These are phyloP conservation scores for Dendrolimus kikuchii DNA, from an alignment of 1,140 invertebrate species.

Conservation along the genomic window DNA sequence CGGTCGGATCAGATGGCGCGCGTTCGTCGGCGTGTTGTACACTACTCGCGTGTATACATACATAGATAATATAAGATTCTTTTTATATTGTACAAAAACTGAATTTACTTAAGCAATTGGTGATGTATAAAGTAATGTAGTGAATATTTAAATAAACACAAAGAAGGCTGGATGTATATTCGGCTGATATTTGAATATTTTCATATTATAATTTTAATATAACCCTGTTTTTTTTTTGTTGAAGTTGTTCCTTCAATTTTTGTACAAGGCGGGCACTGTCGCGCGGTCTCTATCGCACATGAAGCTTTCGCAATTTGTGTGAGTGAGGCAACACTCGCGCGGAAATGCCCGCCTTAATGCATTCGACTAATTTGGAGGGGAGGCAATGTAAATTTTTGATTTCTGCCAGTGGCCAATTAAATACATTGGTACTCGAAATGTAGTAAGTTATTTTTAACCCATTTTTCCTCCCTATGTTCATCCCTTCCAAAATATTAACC, in stretches of 20 bases:
- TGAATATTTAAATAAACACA: conserved; percentile 71
- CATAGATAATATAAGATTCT: conserved; percentile 66
- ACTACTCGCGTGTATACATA: conserved; percentile 57
- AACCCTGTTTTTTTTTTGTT: conserved; percentile 71
- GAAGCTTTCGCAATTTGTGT: conserved; percentile 2
- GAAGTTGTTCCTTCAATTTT: conserved; percentile 61
- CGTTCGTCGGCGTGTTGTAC: conserved; percentile 54
- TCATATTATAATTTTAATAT: conserved; percentile 73
- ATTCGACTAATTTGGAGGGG: conserved; percentile 42
- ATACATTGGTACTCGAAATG: conserved; percentile 66
- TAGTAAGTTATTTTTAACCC: conserved; percentile 54
- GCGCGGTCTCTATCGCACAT: conserved; percentile 18
- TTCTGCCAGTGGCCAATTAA: conserved; percentile 71
- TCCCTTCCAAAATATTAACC: too few species aligned
- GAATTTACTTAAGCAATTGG: conserved; percentile 71
- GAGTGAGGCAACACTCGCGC: conserved; percentile 12
- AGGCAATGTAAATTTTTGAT: conserved; percentile 63
- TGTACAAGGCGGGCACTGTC: conserved; percentile 53
- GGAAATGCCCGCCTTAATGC: conserved; percentile 39
- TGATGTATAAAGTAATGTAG: conserved; percentile 71
- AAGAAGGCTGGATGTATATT: conserved; percentile 62
- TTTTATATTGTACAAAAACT: conserved; percentile 73
- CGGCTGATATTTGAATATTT: conserved; percentile 71
- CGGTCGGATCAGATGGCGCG: conserved; percentile 54
- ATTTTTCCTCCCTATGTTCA: conserved; percentile 7